Percentiles rank a stretch among this genome's conserved stretches.
phyloP scores from a whole-genome alignment of 2,888 invertebrate species.

The Parnassius smintheus region DNA sequence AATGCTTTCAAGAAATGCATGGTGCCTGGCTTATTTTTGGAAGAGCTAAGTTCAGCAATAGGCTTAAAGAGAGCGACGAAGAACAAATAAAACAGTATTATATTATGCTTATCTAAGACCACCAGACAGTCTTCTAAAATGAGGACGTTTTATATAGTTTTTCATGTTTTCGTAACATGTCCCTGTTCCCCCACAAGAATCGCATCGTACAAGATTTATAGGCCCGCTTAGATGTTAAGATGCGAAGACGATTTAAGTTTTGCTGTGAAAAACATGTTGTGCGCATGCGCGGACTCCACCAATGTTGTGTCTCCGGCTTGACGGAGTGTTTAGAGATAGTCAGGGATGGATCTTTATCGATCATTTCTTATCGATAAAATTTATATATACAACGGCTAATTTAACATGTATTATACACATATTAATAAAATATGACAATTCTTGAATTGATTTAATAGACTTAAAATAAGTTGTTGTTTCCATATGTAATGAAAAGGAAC shows the following conservation, averaged over 20 bases:
- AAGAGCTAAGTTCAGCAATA: too few relatives aligned
- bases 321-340: conserved; percentile 12
- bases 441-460: too few relatives aligned
- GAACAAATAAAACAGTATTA: too few relatives aligned
- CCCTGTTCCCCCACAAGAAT: conserved; percentile 12
- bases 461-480: too few relatives aligned
- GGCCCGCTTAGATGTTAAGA: conserved; percentile 21
- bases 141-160: neutral
- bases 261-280: conserved; percentile 23
- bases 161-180: conserved; percentile 8
- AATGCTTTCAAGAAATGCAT: too few relatives aligned
- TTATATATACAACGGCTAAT: neutral
- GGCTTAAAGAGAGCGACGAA: too few relatives aligned
- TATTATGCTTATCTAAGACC: neutral
- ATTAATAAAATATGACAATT: too few relatives aligned
- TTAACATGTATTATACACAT: too few relatives aligned
- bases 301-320: conserved; percentile 22
- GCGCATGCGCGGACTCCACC: conserved; percentile 25
- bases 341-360: conserved; percentile 14
- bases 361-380: conserved; percentile 12
- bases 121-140: neutral
- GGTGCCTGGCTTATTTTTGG: too few relatives aligned
- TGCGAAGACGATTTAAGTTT: conserved; percentile 26
- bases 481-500: too few relatives aligned
- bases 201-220: conserved; percentile 21